A percentile compares a stretch with the other conserved stretches of the same genome.
These are phyloP conservation scores for Aphidius colemani DNA, from an alignment of 2,888 invertebrate species.

Conservation along the genomic window DNA sequence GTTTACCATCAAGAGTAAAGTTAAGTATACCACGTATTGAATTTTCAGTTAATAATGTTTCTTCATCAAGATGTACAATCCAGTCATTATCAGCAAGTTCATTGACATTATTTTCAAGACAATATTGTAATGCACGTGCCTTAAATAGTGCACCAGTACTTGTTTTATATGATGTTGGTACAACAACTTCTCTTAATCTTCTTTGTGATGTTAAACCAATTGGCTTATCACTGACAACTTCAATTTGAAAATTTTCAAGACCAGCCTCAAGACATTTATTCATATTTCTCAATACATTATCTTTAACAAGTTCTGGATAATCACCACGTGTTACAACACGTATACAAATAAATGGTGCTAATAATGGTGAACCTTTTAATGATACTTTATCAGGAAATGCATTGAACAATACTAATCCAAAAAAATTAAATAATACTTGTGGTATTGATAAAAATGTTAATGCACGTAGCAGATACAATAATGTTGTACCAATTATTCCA, in stretches of 20 bases:
- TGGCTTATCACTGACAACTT: conserved; percentile 92
- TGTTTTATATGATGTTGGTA: conserved; percentile 84
- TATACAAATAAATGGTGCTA: conserved; percentile 94
- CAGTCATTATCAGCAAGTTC: conserved; percentile 85
- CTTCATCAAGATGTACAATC: conserved; percentile 98
- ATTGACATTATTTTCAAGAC: conserved; percentile 89
- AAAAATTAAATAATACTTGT: conserved; percentile 86
- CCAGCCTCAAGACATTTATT: conserved; percentile 87
- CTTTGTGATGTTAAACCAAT: conserved; percentile 78
- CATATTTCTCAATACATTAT: conserved; percentile 85
- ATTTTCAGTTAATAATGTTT: conserved; percentile 91
- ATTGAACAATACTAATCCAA: conserved; percentile 87
- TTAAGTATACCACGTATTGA: conserved; percentile 88
- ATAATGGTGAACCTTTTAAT: conserved; percentile 84
- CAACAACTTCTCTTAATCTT: conserved; percentile 84
- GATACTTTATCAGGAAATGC: conserved; percentile 92
- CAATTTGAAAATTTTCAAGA: conserved; percentile 92
- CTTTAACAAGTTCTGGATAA: conserved; percentile 86
- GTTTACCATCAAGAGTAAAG: conserved; percentile 91
- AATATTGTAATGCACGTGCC: conserved; percentile 92
- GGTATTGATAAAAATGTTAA: conserved; percentile 86
- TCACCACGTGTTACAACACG: conserved; percentile 93
- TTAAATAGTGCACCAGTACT: conserved; percentile 93
- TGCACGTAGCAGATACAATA: conserved; percentile 78
- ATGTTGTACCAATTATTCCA: conserved; percentile 74